Evolutionary conservation across 2,888 invertebrate genomes (phyloP).

Genomic region (Aphelenchoides bicaudatus): DNA sequence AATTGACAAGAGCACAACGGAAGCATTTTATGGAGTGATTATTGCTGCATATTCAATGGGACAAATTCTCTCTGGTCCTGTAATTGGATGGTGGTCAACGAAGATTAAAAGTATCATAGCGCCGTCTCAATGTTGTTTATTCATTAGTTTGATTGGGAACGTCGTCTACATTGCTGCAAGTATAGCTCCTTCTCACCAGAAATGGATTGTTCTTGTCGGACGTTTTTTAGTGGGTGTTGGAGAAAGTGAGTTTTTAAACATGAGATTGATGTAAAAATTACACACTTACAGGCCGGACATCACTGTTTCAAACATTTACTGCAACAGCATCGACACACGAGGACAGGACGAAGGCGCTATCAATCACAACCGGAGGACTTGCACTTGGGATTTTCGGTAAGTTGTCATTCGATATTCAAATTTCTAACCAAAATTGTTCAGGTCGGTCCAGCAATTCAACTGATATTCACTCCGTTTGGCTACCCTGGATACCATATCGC

Average conservation of each 20-base stretch:
- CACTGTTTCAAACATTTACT: slow-evolving; percentile 61
- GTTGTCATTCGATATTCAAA: no score
- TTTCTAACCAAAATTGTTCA: no score
- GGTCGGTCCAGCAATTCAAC: slow-evolving; percentile 33
- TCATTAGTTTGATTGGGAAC: no score
- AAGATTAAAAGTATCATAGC: slow-evolving; percentile 29
- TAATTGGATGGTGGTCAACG: slow-evolving; percentile 36
- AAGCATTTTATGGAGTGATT: slow-evolving; percentile 40
- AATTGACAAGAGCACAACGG: no score
- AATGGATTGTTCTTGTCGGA: slow-evolving; percentile 24
- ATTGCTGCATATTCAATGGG: slow-evolving; percentile 38
- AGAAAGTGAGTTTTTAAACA: no score
- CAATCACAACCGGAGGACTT: slow-evolving; percentile 62
- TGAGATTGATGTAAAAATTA: no score
- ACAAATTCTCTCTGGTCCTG: slow-evolving; percentile 33
- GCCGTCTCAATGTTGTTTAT: no score
- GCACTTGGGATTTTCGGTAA: slow-evolving; percentile 62
- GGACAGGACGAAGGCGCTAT: slow-evolving; percentile 62
- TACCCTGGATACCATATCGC: slow-evolving; percentile 35
- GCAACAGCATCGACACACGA: slow-evolving; percentile 59
- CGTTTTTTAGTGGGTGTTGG: slow-evolving; percentile 31
- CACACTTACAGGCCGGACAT: slow-evolving; percentile 60
- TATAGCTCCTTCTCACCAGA: slow-evolving; percentile 25
- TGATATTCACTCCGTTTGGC: slow-evolving; percentile 44
- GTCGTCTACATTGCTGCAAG: slow-evolving; percentile 25